These are phyloP conservation scores for Armadillidium nasatum DNA, from an alignment of 1,140 invertebrate genomes.

Conservation along the genomic window DNA sequence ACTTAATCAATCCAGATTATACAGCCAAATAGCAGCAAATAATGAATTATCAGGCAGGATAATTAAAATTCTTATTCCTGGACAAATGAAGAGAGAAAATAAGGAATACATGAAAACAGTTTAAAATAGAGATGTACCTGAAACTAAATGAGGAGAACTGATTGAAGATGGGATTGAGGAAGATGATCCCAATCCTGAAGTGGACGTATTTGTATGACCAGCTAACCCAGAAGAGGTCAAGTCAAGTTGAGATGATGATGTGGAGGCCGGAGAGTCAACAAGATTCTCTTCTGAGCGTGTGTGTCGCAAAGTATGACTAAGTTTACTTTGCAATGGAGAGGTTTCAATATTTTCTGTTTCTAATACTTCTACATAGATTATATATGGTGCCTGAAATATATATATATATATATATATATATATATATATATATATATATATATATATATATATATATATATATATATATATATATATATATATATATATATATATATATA, in stretches of 20 bases:
- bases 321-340: conserved; percentile 71
- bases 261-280: conserved; percentile 50
- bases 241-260: conserved; percentile 43
- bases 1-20: no score
- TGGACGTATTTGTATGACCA: conserved; percentile 31
- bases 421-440: no score
- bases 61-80: no score
- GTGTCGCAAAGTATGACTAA: conserved; percentile 69
- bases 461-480: no score
- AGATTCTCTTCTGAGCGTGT: conserved; percentile 93
- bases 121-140: conserved; percentile 19
- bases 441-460: no score
- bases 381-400: conserved; percentile 78
- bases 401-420: not conserved
- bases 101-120: no score
- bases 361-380: conserved; percentile 94
- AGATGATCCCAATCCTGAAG: conserved; percentile 40
- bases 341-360: conserved; percentile 81
- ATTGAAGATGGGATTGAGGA: conserved; percentile 44
- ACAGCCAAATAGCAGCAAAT: no score
- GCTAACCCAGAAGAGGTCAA: conserved; percentile 29
- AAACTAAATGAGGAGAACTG: conserved; percentile 41
- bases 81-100: no score
- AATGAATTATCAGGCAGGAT: no score
- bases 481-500: no score